phyloP scores from a whole-genome alignment of 2,113 vertebrate genomes.

The Antechinus flavipes region DNA sequence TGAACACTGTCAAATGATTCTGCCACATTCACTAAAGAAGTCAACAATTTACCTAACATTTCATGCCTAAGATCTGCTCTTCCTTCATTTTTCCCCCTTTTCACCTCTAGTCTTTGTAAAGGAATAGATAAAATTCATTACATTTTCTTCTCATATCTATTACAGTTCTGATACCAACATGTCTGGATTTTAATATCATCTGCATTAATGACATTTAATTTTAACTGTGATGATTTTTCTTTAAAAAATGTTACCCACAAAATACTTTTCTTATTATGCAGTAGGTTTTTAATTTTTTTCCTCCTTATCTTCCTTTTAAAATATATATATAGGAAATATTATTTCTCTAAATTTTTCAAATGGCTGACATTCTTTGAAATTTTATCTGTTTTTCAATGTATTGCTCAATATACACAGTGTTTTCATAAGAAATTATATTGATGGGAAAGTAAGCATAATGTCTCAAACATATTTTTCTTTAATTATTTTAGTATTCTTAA shows the following conservation, averaged over 20 bases:
- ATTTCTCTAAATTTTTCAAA: not conserved
- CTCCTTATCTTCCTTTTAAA: not conserved
- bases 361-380: not conserved
- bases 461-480: not conserved
- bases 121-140: not conserved
- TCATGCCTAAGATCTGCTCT: slow-evolving; percentile 13
- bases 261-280: not conserved
- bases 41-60: not conserved
- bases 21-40: not conserved
- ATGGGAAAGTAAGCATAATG: not conserved
- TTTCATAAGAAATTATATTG: not conserved
- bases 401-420: not conserved
- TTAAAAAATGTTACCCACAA: not conserved
- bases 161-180: not conserved
- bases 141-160: not conserved
- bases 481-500: too few species aligned
- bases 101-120: not conserved
- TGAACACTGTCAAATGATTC: not conserved
- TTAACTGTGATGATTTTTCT: not conserved
- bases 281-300: not conserved
- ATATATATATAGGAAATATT: not conserved
- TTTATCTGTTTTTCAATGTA: not conserved
- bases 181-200: not conserved
- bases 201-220: not conserved
- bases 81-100: not conserved